A percentile compares a stretch with the other conserved stretches of the same genome.
Conservation (phyloP, 2,888 invertebrate species). For the Fabriciana adippe region DNA sequence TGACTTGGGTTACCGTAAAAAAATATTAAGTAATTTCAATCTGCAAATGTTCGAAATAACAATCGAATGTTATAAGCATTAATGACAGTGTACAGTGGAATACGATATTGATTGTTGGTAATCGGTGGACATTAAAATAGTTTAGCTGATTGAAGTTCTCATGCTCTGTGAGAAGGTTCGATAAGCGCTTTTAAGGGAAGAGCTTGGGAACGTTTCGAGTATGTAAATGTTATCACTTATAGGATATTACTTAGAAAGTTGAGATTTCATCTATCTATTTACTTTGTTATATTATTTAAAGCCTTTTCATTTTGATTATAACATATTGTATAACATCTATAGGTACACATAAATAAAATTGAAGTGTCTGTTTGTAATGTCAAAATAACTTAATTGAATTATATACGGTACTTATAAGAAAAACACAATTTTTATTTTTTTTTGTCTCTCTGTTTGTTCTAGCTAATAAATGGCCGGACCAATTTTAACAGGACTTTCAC, state of each 20-base stretch:
- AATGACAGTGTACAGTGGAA: conserved; percentile 54
- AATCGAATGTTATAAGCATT: conserved; percentile 38
- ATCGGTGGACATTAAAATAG: conserved; percentile 68
- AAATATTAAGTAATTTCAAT: conserved; percentile 11
- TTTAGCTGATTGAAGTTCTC: conserved; percentile 70
- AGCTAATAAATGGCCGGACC: too few species aligned
- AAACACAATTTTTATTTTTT: too few species aligned
- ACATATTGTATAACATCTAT: too few species aligned
- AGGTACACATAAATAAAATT: too few species aligned
- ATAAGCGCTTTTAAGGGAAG: conserved; percentile 23
- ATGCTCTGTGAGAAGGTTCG: conserved; percentile 48
- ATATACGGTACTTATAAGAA: too few species aligned
- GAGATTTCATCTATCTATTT: background rate
- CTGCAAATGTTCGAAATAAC: conserved; percentile 37
- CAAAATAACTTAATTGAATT: too few species aligned
- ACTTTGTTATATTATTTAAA: background rate
- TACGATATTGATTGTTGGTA: conserved; percentile 58
- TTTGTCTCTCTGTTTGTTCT: too few species aligned
- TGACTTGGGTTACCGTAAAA: background rate
- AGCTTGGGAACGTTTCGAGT: conserved; percentile 28
- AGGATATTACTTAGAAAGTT: conserved; percentile 1
- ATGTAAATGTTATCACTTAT: conserved; percentile 30
- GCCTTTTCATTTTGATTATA: background rate
- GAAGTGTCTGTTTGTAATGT: too few species aligned
- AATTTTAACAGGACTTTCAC: too few species aligned